phyloP scores from a whole-genome alignment of 92 coral and sea anemone species.

The Actinostola sp. region DNA sequence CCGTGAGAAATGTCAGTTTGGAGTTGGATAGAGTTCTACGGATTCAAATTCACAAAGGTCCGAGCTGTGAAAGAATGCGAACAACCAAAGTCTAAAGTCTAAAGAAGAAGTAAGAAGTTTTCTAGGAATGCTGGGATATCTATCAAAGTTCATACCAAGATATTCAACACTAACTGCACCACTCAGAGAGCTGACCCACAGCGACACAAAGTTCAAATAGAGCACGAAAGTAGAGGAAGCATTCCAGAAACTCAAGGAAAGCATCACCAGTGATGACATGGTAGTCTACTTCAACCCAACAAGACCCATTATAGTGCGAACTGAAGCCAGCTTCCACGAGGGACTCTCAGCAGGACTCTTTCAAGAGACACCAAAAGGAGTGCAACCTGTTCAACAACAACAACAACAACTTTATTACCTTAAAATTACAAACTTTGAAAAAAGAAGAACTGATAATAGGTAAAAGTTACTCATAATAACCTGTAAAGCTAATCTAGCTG shows the following conservation, averaged over 20 bases:
- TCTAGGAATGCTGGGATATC: slow-evolving; percentile 60
- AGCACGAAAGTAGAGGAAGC: slow-evolving; percentile 37
- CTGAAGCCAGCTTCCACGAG: slow-evolving; percentile 61
- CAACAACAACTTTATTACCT: too few species aligned
- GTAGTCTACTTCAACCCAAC: slow-evolving; percentile 65
- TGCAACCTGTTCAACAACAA: slow-evolving; percentile 69
- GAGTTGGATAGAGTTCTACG: slow-evolving; percentile 53
- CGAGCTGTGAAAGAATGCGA: slow-evolving; percentile 50
- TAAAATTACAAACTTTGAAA: too few species aligned
- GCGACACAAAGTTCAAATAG: slow-evolving; percentile 53
- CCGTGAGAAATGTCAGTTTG: slow-evolving; percentile 60
- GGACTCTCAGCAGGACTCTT: slow-evolving; percentile 67
- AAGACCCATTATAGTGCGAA: slow-evolving; percentile 38
- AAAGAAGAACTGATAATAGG: too few species aligned
- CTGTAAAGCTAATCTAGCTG: too few species aligned
- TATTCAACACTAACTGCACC: slow-evolving; percentile 58
- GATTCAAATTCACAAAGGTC: slow-evolving; percentile 48
- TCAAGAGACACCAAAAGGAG: slow-evolving; percentile 33
- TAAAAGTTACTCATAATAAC: too few species aligned
- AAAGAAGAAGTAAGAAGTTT: slow-evolving; percentile 60
- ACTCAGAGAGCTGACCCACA: slow-evolving; percentile 52
- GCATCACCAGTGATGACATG: slow-evolving; percentile 42
- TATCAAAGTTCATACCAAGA: slow-evolving; percentile 61
- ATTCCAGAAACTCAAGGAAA: slow-evolving; percentile 43
- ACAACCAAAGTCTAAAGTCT: slow-evolving; percentile 45